Conservation (phyloP, 2,888 invertebrate species). For the Lepidocyrtinus sp. region DNA sequence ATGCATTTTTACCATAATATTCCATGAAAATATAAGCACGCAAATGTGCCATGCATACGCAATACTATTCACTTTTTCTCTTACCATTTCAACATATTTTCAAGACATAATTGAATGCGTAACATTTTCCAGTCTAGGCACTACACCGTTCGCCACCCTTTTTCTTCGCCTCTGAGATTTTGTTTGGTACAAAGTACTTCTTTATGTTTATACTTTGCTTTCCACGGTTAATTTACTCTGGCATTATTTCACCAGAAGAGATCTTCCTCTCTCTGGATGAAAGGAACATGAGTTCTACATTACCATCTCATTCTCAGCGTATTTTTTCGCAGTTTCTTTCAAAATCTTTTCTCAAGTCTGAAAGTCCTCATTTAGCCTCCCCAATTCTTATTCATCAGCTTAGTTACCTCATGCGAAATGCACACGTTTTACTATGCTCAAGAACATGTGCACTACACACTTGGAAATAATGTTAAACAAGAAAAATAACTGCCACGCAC, state of each 20-base stretch:
- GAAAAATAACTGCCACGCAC: constrained; percentile 9
- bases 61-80: too few relatives aligned
- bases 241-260: constrained; percentile 29
- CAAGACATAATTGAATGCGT: constrained; percentile 3
- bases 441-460: constrained; percentile 55
- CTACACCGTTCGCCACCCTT: background rate
- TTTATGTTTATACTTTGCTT: constrained; percentile 16
- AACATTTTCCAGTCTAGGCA: too few relatives aligned
- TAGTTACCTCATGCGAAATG: constrained; percentile 30
- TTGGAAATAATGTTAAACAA: constrained; percentile 15
- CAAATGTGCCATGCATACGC: too few relatives aligned
- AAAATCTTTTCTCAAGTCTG: background rate
- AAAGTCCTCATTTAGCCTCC: too few relatives aligned
- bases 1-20: constrained; percentile 18
- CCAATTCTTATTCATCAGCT: background rate
- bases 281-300: constrained; percentile 3
- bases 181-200: background rate
- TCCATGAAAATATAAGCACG: too few relatives aligned
- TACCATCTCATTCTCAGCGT: background rate
- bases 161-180: background rate
- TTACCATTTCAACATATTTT: background rate
- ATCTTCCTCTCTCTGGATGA: constrained; percentile 7
- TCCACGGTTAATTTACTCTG: constrained; percentile 55
- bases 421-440: constrained; percentile 25
- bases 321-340: background rate